Evolutionary conservation across 2,888 invertebrate genomes (phyloP), one percentile per base, ranked within the genome.

Genomic region (Drosophila suboccidentalis): DNA sequence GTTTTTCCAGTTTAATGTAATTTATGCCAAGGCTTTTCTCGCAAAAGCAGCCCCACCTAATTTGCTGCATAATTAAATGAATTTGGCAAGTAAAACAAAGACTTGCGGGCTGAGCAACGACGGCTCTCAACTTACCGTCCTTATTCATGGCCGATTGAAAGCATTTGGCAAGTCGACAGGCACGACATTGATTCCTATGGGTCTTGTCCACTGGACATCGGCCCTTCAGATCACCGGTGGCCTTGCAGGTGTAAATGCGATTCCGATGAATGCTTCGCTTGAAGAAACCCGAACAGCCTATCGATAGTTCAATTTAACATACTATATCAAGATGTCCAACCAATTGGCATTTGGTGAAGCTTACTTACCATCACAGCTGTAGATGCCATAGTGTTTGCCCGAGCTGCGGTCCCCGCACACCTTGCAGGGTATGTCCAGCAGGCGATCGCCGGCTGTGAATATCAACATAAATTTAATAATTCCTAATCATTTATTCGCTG

Each of bases 321-420:
- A n/a, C 17, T 15, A 43, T 11, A 6, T 4, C 19, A 3, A 29
- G 1, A 49, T 29, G 4, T 0, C 13, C 13, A 4, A 9, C 9
- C 1, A 26, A 9, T 38, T 9, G 44, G 47, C 6, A 1, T 32
- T 38, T 36, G 44, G 19, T 43, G n/a, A 15, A 17, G 92, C 94
- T 95, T 94, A 98, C 94, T 95, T 94, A 98, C 99, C 99, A 94
- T 99, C 99, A 92, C 99, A 99, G 91, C 98, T 98, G 94, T 98
- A 99, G 91, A 99, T 99, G 82, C 99, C 99, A 94, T 99, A 99
- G 94, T 99, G 99, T 94, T 99, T 99, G 67, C 99, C 99, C 13
- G 99, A 99, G 90, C 98, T 99, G 91, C 99, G 95, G 93, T 99
- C 99, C 66, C 98, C 98, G 91, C 99, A 99, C 72, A 99, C 99